phyloP scores from a whole-genome alignment of 1,140 invertebrate species.

The Homarus americanus region DNA sequence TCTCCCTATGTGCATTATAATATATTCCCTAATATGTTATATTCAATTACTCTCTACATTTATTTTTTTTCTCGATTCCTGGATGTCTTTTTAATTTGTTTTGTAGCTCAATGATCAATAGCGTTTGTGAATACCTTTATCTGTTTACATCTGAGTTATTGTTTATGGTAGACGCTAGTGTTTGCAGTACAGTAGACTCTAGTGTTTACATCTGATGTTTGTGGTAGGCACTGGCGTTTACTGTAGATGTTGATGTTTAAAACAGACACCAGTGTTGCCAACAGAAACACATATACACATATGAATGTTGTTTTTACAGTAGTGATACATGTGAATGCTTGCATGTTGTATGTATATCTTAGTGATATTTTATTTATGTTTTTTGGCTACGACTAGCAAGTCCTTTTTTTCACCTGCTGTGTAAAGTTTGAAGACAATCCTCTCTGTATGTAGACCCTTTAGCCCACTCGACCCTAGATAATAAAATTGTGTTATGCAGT shows the following conservation, averaged over 20 bases:
- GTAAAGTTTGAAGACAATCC: conserved; percentile 7
- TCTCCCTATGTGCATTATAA: too few species aligned
- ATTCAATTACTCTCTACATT: not conserved
- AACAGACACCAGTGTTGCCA: too few species aligned
- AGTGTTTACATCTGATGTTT: too few species aligned
- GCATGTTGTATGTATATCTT: conserved; percentile 37
- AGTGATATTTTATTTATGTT: conserved; percentile 25
- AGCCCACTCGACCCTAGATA: conserved; percentile 12
- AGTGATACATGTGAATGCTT: conserved; percentile 22
- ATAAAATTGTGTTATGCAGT: conserved; percentile 34
- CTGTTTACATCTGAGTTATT: not conserved
- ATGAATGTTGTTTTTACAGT: conserved; percentile 22
- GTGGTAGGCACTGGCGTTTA: too few species aligned
- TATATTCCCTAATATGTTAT: not conserved
- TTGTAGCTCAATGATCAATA: not conserved
- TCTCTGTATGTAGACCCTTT: conserved; percentile 14
- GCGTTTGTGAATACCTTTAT: not conserved
- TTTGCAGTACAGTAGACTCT: too few species aligned
- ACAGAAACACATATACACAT: too few species aligned
- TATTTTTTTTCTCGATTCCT: not conserved
- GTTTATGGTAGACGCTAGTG: too few species aligned
- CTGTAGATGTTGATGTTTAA: too few species aligned
- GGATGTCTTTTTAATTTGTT: not conserved
- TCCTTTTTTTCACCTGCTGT: conserved; percentile 29
- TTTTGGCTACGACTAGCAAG: conserved; percentile 24